Evolutionary conservation across 2,888 invertebrate species (phyloP).

Genomic region (Synergus umbraculus): DNA sequence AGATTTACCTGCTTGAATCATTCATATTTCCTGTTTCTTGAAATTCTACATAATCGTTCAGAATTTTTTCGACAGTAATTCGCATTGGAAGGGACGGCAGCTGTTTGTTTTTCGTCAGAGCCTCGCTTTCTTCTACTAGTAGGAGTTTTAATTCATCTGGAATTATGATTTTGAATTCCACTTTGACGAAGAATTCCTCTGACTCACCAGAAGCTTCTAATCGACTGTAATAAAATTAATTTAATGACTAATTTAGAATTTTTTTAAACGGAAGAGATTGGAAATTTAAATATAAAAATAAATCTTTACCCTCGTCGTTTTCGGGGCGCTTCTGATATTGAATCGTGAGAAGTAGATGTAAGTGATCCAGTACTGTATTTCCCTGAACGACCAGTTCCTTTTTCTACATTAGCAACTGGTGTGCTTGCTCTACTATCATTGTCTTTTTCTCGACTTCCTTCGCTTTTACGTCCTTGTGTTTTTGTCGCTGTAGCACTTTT

Average conservation of each 20-base stretch:
- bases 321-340: slow-evolving; percentile 66
- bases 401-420: slow-evolving; percentile 76
- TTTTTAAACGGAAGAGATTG: neutral
- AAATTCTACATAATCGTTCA: slow-evolving; percentile 90
- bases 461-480: slow-evolving; percentile 67
- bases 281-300: slow-evolving; percentile 25
- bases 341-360: slow-evolving; percentile 66
- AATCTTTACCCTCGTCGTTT: slow-evolving; percentile 78
- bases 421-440: slow-evolving; percentile 83
- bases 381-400: slow-evolving; percentile 63
- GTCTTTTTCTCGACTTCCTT: slow-evolving; percentile 75
- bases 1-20: slow-evolving; percentile 81
- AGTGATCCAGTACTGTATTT: slow-evolving; percentile 59
- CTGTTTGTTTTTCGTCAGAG: slow-evolving; percentile 92
- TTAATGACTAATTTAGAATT: neutral
- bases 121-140: slow-evolving; percentile 97
- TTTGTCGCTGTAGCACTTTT: slow-evolving; percentile 67
- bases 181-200: slow-evolving; percentile 69
- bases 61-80: slow-evolving; percentile 89
- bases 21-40: slow-evolving; percentile 89
- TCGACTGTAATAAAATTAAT: slow-evolving; percentile 60
- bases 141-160: slow-evolving; percentile 95
- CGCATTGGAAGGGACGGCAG: slow-evolving; percentile 90
- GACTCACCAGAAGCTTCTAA: slow-evolving; percentile 68
- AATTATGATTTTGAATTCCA: slow-evolving; percentile 92